Evolutionary conservation across 2,113 vertebrate species (phyloP), one percentile per base, ranked within the genome.

Genomic region (Uropsilus gracilis): DNA sequence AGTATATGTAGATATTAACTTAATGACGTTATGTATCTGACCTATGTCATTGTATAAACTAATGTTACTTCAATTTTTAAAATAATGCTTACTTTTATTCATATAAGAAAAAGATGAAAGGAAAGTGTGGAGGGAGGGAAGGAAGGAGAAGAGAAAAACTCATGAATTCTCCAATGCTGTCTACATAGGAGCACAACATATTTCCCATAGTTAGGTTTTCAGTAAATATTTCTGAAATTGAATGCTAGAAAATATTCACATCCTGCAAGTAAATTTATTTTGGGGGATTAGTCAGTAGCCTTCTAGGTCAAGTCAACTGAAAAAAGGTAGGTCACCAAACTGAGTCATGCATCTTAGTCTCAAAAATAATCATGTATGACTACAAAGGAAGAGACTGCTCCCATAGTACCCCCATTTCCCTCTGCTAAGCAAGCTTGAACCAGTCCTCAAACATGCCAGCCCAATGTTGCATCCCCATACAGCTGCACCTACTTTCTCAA

Each of bases 141-240:
- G 20, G 53, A 7, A 55, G 53, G 50, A 42, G 9, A n/a, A 48
- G 73, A 34, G 86, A 55, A 32, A 42, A 32, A 42, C 32, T 42
- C 17, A 66, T 86, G 78, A 93, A 63, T 63, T 87, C 42, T 69
- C 48, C 71, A 90, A 64, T 63, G 50, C 69, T 72, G 22, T 46
- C 50, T 57, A 82, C 13, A 14, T 28, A 86, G 50, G n/a, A 24
- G 22, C 75, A 55, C 6, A 89, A 30, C 37, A 83, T 42, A 28
- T 72, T 63, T 34, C 13, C 22, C 32, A 11, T 30, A 81, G 39
- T 32, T 68, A 73, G 55, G 37, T 30, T 17, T 61, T 82, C 44
- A 28, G n/a, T 61, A 90, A 89, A 66, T 87, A 90, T 66, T 72
- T 87, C 64, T 57, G 59, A 90, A 42, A 87, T 6, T n/a, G 48